phyloP scores from a whole-genome alignment of 2,113 vertebrate genomes.

The Larimichthys crocea region DNA sequence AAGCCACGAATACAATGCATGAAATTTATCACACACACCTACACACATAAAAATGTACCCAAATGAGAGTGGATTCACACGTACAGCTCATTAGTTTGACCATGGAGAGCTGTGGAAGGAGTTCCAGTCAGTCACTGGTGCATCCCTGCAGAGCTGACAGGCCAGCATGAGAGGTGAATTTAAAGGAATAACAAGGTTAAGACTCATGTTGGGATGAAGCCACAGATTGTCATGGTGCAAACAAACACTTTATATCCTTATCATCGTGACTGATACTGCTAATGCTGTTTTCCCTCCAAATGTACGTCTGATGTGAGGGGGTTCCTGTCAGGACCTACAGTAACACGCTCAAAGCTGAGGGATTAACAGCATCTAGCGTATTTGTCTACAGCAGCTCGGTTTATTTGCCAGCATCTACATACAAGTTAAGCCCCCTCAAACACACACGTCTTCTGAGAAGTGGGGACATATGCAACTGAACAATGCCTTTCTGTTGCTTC shows the following conservation, averaged over 20 bases:
- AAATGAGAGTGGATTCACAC: constrained; percentile 42
- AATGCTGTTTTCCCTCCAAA: neutral
- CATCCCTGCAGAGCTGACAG: constrained; percentile 40
- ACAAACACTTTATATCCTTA: neutral
- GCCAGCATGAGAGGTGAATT: constrained; percentile 1
- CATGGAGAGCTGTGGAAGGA: constrained; percentile 46
- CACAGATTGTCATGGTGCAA: neutral
- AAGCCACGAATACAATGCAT: constrained; percentile 22
- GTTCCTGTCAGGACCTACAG: constrained; percentile 24
- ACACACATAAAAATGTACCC: constrained; percentile 19
- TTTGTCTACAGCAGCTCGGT: neutral
- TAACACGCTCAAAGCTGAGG: constrained; percentile 2
- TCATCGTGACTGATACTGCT: neutral
- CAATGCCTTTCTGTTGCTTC: neutral
- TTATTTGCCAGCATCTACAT: neutral
- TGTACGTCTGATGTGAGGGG: neutral
- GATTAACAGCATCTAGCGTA: constrained; percentile 13
- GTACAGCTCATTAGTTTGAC: constrained; percentile 70
- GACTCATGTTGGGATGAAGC: neutral
- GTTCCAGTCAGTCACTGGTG: constrained; percentile 49
- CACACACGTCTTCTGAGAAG: neutral
- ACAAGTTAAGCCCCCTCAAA: constrained; percentile 14
- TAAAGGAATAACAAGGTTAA: constrained; percentile 29
- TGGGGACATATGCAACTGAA: neutral
- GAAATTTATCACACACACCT: constrained; percentile 17